Conservation (phyloP, 2,888 invertebrate species). For the Oscheius onirici region DNA sequence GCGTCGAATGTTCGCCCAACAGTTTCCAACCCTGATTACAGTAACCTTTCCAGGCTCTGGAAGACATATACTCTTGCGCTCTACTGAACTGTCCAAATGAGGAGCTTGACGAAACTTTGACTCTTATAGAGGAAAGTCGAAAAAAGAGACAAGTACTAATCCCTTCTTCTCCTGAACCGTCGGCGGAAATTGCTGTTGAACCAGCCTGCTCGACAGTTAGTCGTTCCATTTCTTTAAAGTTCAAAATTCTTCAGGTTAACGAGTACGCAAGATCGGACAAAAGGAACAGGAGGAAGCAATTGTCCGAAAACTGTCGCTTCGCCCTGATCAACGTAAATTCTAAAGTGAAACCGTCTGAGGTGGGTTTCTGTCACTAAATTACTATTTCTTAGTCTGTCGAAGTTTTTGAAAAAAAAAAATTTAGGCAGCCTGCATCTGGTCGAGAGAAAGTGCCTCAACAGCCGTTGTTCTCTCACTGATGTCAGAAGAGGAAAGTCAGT, state of each 20-base stretch:
- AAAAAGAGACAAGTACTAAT: no score
- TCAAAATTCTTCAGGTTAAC: neutral
- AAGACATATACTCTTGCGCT: slow-evolving; percentile 55
- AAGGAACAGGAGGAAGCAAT: neutral
- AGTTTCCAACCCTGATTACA: no score
- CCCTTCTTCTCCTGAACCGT: neutral
- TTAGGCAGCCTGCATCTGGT: slow-evolving; percentile 13
- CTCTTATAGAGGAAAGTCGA: slow-evolving; percentile 30
- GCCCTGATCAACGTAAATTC: neutral
- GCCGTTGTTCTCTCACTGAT: slow-evolving; percentile 12
- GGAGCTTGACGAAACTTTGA: slow-evolving; percentile 30
- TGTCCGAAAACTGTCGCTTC: slow-evolving; percentile 13
- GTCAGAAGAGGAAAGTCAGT: slow-evolving; percentile 3
- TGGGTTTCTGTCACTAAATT: no score
- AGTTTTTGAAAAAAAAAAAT: neutral
- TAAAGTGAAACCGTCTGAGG: slow-evolving; percentile 8
- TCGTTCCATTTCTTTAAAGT: no score
- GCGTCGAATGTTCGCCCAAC: no score
- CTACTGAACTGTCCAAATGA: slow-evolving; percentile 48
- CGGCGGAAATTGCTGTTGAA: neutral
- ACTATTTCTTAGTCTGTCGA: no score
- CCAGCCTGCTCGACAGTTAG: neutral
- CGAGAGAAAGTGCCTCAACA: slow-evolving; percentile 5
- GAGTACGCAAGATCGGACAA: neutral
- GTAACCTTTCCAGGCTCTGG: slow-evolving; percentile 41